phyloP scores from a whole-genome alignment of 1,140 invertebrate genomes.

The Ladona fulva region DNA sequence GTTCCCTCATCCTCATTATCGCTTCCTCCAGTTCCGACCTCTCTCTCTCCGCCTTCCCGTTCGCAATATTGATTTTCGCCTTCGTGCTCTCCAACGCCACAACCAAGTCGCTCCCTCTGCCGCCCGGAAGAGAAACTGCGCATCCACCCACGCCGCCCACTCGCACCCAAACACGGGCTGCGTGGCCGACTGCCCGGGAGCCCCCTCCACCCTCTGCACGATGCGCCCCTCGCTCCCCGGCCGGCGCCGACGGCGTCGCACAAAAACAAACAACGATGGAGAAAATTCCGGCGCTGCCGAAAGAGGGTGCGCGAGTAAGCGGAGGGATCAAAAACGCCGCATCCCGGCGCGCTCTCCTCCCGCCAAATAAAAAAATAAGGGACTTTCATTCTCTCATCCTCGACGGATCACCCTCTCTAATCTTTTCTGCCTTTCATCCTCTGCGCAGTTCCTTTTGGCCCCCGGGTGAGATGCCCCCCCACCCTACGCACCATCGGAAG shows the following conservation, averaged over 20 bases:
- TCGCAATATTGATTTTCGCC: conserved; percentile 5
- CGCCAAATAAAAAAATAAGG: too few species aligned
- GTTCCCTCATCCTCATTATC: not conserved
- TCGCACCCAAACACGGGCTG: not conserved
- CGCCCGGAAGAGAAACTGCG: not conserved
- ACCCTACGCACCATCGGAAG: too few species aligned
- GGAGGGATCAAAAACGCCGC: not conserved
- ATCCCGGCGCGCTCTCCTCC: too few species aligned
- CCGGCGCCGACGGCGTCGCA: not conserved
- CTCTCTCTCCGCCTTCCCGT: not conserved
- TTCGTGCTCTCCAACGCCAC: not conserved
- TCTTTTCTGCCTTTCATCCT: too few species aligned
- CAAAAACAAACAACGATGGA: not conserved
- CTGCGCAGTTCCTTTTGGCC: too few species aligned
- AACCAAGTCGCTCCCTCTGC: not conserved
- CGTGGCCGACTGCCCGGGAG: not conserved
- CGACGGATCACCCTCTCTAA: too few species aligned
- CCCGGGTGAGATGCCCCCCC: too few species aligned
- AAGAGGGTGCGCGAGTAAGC: not conserved
- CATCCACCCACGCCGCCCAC: not conserved
- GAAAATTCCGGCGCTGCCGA: not conserved
- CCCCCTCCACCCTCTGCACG: not conserved
- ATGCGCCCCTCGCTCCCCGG: too few species aligned
- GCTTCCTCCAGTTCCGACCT: not conserved
- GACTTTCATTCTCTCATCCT: too few species aligned